phyloP scores from a whole-genome alignment of 2,797 vertebrate species.

The Spinibarbus caldwelli region DNA sequence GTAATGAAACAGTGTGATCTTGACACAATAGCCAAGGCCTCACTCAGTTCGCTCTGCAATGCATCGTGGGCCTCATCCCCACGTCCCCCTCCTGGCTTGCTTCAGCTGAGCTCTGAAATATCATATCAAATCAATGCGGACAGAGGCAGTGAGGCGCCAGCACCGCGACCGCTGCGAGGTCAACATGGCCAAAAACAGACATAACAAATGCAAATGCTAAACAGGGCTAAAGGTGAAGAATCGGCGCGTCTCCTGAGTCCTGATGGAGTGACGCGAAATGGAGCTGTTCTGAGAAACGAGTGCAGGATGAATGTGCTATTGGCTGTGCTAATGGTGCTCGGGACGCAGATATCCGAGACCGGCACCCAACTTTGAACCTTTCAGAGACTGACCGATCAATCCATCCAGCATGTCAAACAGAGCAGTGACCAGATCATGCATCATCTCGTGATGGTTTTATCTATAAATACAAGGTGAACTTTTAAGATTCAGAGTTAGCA shows the following conservation, averaged over 20 bases:
- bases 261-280: slow-evolving; percentile 64
- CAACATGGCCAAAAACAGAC: slow-evolving; percentile 60
- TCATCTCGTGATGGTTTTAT: slow-evolving; percentile 3
- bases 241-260: slow-evolving; percentile 55
- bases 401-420: slow-evolving; percentile 51
- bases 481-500: background rate
- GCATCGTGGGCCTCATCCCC: slow-evolving; percentile 34
- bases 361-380: slow-evolving; percentile 52
- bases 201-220: slow-evolving; percentile 65
- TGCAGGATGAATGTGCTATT: slow-evolving; percentile 56
- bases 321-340: slow-evolving; percentile 57
- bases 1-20: slow-evolving; percentile 37
- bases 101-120: slow-evolving; percentile 62
- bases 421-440: slow-evolving; percentile 43
- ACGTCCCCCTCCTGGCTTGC: slow-evolving; percentile 43
- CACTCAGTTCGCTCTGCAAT: slow-evolving; percentile 42
- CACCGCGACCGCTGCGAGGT: slow-evolving; percentile 53
- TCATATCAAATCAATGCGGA: slow-evolving; percentile 66
- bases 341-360: slow-evolving; percentile 56
- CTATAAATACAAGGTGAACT: slow-evolving; percentile 35
- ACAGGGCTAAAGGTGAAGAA: slow-evolving; percentile 64
- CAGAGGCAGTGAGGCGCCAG: slow-evolving; percentile 63
- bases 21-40: slow-evolving; percentile 32
- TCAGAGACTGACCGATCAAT: slow-evolving; percentile 44
- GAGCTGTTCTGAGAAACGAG: slow-evolving; percentile 63